Conservation (phyloP, 2,113 vertebrate genomes). For the Zapus hudsonius region DNA sequence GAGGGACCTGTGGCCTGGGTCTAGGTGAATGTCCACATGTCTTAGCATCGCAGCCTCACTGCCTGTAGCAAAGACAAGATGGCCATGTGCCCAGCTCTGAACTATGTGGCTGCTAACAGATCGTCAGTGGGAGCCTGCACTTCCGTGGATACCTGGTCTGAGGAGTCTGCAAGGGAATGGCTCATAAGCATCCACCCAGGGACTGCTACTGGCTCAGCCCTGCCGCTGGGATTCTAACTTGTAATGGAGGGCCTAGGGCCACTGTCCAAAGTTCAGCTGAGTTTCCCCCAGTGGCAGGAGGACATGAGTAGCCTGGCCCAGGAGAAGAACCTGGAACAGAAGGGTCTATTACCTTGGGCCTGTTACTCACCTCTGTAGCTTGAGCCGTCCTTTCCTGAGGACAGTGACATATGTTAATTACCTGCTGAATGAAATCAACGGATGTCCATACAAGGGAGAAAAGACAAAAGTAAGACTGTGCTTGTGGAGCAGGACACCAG, state of each 20-base stretch:
- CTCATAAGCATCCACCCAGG: background rate
- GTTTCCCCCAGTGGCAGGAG: background rate
- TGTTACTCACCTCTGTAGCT: no score
- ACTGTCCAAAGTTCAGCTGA: accelerated
- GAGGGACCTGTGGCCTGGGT: accelerated
- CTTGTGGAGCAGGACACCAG: background rate
- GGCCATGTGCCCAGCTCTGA: background rate
- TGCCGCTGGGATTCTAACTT: background rate
- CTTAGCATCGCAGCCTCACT: accelerated
- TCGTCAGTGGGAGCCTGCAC: background rate
- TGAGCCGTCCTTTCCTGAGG: background rate
- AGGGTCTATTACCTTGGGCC: background rate
- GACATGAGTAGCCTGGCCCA: background rate
- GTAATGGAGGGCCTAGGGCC: no score
- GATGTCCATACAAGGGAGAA: background rate
- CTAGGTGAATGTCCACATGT: background rate
- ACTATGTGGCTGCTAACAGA: accelerated
- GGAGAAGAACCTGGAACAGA: no score
- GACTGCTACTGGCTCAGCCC: background rate
- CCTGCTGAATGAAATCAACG: no score
- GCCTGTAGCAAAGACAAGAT: accelerated
- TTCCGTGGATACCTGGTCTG: background rate
- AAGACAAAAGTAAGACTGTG: background rate
- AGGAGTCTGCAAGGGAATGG: background rate
- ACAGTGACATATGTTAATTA: background rate